These are phyloP conservation scores for Macroteleia sp. DNA, from an alignment of 2,888 invertebrate genomes.

Conservation along the genomic window DNA sequence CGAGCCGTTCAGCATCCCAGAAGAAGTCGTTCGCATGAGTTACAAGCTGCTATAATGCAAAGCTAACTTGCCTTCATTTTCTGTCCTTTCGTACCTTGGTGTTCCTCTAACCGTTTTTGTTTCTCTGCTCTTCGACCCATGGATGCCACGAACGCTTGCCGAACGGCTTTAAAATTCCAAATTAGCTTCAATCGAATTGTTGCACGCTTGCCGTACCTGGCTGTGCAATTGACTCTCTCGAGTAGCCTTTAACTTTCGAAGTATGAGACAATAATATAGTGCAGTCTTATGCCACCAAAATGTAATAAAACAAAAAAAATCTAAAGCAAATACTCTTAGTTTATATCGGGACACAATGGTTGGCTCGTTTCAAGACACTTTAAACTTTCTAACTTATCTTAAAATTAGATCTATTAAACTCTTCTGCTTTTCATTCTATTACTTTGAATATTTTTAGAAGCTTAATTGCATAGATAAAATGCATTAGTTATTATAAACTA, in stretches of 20 bases:
- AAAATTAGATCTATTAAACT: no score
- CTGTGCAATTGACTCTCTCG: slow-evolving; percentile 70
- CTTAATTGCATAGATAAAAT: no score
- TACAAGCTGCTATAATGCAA: slow-evolving; percentile 46
- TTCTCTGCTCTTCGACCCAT: slow-evolving; percentile 58
- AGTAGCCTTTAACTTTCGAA: slow-evolving; percentile 52
- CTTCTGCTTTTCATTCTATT: no score
- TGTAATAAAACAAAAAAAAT: slow-evolving; percentile 19
- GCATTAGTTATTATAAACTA: no score
- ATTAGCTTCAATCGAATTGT: slow-evolving; percentile 81
- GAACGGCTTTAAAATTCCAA: slow-evolving; percentile 79
- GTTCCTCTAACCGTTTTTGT: slow-evolving; percentile 56
- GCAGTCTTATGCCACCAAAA: slow-evolving; percentile 22
- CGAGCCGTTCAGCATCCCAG: slow-evolving; percentile 13
- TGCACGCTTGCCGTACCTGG: slow-evolving; percentile 71
- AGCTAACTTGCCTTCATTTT: slow-evolving; percentile 46
- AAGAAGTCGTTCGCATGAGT: slow-evolving; percentile 41
- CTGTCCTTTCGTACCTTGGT: slow-evolving; percentile 25
- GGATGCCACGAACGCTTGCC: slow-evolving; percentile 65
- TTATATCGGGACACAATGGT: no score
- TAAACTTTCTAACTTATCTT: no score
- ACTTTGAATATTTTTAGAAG: no score
- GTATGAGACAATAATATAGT: slow-evolving; percentile 43
- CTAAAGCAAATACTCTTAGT: no score
- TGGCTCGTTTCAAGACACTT: no score